Evolutionary conservation across 2,113 vertebrate species (phyloP).

Genomic region (Symphodus melops): DNA sequence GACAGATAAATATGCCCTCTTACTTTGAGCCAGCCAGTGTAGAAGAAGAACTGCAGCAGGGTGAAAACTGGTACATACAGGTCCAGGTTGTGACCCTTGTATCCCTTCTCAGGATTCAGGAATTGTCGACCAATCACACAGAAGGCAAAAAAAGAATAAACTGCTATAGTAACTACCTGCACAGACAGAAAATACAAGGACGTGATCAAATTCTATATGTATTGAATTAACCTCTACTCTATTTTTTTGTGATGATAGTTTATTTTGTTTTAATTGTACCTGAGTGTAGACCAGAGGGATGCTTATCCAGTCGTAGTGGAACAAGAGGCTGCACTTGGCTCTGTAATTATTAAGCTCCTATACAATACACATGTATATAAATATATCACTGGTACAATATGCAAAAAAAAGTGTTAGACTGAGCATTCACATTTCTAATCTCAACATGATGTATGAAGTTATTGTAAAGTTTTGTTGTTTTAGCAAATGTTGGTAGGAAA

Average conservation of each 20-base stretch:
- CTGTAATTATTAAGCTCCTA: constrained; percentile 93
- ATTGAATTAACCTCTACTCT: too few species aligned
- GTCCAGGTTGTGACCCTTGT: constrained; percentile 81
- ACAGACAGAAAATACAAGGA: background rate
- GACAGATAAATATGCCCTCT: background rate
- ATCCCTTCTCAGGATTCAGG: constrained; percentile 80
- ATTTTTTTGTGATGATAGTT: background rate
- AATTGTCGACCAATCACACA: constrained; percentile 90
- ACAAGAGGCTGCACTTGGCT: constrained; percentile 90
- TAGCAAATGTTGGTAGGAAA: too few species aligned
- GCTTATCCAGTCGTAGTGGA: constrained; percentile 95
- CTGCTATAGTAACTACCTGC: constrained; percentile 90
- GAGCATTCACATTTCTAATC: too few species aligned
- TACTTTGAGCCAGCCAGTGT: constrained; percentile 92
- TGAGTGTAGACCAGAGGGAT: constrained; percentile 93
- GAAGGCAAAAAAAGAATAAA: constrained; percentile 91
- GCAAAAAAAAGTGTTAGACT: too few species aligned
- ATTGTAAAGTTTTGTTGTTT: background rate
- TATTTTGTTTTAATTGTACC: constrained; percentile 58
- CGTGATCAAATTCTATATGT: too few species aligned
- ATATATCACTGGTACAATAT: too few species aligned
- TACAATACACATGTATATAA: background rate
- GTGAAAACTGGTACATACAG: constrained; percentile 90
- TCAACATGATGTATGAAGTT: background rate
- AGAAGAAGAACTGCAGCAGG: constrained; percentile 94